Conservation (phyloP, 1,140 invertebrate species). For the Thereuonema tuberculata region DNA sequence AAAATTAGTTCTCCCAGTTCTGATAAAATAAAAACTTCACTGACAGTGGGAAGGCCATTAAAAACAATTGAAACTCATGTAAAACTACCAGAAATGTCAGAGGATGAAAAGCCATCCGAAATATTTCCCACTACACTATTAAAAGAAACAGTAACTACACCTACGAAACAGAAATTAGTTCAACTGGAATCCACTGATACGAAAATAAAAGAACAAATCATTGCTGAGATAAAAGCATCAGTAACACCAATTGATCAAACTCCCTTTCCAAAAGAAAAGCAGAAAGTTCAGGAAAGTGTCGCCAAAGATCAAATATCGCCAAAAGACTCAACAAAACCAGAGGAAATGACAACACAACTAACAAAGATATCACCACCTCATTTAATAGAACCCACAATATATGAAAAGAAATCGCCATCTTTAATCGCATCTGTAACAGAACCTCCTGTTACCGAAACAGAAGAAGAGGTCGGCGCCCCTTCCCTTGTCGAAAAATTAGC, state of each 20-base stretch:
- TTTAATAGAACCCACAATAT: neutral
- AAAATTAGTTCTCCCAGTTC: too few relatives aligned
- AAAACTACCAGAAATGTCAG: neutral
- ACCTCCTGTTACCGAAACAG: neutral
- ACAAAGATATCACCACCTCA: neutral
- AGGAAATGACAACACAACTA: neutral
- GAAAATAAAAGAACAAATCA: constrained; percentile 37
- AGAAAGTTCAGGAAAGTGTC: neutral
- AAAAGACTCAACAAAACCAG: neutral
- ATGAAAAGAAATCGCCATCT: neutral
- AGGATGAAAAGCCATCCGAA: constrained; percentile 8
- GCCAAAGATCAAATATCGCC: neutral
- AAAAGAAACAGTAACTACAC: constrained; percentile 7
- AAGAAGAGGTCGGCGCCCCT: neutral
- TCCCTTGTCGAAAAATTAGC: neutral
- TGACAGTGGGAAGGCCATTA: neutral
- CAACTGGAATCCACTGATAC: constrained; percentile 32
- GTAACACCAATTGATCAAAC: too few relatives aligned
- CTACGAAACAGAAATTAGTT: constrained; percentile 18
- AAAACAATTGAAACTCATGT: neutral
- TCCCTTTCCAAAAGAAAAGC: too few relatives aligned
- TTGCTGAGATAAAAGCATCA: constrained; percentile 33
- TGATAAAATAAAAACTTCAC: too few relatives aligned
- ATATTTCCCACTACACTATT: neutral
- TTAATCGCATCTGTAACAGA: neutral